Evolutionary conservation across 2,797 vertebrate genomes (phyloP), one percentile per base, ranked within the genome.

Genomic region (Jordanella pulchra): DNA sequence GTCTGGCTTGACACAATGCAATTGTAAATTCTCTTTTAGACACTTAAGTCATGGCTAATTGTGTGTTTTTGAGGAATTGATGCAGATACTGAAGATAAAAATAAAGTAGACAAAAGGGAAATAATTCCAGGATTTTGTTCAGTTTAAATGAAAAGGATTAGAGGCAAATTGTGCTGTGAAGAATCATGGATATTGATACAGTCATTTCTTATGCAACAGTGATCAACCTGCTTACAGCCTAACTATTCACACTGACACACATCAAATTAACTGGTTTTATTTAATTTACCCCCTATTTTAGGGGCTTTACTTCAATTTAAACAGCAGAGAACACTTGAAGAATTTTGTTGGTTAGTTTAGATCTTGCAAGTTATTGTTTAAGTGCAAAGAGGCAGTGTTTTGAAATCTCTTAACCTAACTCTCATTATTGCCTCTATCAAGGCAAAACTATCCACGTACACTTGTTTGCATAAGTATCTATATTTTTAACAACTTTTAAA

Each of bases 171-270:
- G 67, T 4, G 6, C 63, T 61, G 51, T 17, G 0, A 66, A 83
- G 67, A 81, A 69, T 79, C 67, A 80, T 47, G 44, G 71, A 27
- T 2, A 61, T 63, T 61, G 23, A 39, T 44, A 53, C 48, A 47
- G n/a, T 23, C 14, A 39, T 53, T 67, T 18, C 73, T 78, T 53
- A 27, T 51, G 32, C 58, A 30, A 32, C 0, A 12, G 65, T 79
- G 75, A 74, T 70, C 70, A 75, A 23, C 69, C 61, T 67, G 60
- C 78, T 28, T 54, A 76, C 69, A 75, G 60, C 69, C 55, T 56
- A 67, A n/a, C 51, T 79, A 78, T 67, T 71, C 73, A 77, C 55
- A 11, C 51, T 60, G 66, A 13, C 25, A 53, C 17, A 56, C 39
- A 61, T 63, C 25, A 0, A 28, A 23, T 47, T 25, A 66, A 42